A percentile compares a stretch with the other conserved stretches of the same genome.
phyloP scores from a whole-genome alignment of 2,888 invertebrate genomes.

The Euzophera pinguis region DNA sequence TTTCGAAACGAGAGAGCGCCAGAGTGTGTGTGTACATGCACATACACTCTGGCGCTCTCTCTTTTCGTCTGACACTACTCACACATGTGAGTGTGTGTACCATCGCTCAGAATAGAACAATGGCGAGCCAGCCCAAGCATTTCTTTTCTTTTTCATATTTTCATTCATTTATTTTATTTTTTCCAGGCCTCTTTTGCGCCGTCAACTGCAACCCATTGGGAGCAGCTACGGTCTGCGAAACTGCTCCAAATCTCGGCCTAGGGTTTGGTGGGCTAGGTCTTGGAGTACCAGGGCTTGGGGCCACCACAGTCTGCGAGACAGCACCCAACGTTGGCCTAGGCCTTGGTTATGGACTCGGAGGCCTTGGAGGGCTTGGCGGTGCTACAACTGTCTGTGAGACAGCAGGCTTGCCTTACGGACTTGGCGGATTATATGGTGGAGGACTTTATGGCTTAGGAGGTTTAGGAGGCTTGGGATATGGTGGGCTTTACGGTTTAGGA shows the following conservation, averaged over 20 bases:
- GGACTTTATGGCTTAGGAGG: not conserved
- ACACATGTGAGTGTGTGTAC: too few relatives aligned
- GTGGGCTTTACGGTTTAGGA: not conserved
- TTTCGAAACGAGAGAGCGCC: too few relatives aligned
- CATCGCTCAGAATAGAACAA: too few relatives aligned
- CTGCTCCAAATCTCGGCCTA: not conserved
- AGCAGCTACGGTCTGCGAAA: not conserved
- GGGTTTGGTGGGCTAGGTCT: not conserved
- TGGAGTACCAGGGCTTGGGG: not conserved
- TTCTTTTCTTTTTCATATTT: too few relatives aligned
- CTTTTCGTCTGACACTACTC: too few relatives aligned
- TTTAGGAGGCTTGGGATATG: not conserved
- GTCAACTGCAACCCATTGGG: slow-evolving; percentile 5
- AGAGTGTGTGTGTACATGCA: too few relatives aligned
- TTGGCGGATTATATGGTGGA: not conserved
- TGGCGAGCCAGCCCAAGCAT: too few relatives aligned
- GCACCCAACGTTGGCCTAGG: not conserved
- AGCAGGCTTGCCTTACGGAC: not conserved
- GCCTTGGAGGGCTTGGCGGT: not conserved
- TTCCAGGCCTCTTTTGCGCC: not conserved
- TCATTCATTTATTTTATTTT: not conserved
- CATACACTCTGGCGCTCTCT: too few relatives aligned
- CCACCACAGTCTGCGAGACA: not conserved
- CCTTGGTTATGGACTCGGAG: not conserved
- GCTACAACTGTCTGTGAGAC: slow-evolving; percentile 4